Evolutionary conservation across 2,797 vertebrate species (phyloP).

Genomic region (Melanotaenia boesemani): DNA sequence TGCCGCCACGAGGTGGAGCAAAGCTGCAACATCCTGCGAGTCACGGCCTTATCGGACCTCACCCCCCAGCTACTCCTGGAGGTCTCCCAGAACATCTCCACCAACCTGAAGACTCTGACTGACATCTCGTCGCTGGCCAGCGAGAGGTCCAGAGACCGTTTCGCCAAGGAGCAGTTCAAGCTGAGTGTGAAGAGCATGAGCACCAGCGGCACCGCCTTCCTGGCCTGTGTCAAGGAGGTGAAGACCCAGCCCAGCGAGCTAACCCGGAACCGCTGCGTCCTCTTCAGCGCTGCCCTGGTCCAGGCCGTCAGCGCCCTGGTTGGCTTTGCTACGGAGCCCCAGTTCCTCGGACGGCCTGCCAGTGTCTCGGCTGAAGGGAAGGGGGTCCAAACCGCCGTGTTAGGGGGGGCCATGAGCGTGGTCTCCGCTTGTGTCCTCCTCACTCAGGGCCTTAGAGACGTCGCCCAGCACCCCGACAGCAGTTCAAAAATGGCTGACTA

Average conservation of each 20-base stretch:
- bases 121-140: constrained; percentile 94
- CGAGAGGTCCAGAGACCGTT: constrained; percentile 93
- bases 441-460: constrained; percentile 98
- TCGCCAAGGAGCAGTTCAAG: constrained; percentile 97
- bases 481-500: constrained; percentile 96
- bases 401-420: constrained; percentile 98
- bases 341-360: constrained; percentile 95
- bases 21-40: constrained; percentile 89
- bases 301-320: constrained; percentile 94
- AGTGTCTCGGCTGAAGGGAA: constrained; percentile 92
- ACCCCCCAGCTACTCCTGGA: constrained; percentile 95
- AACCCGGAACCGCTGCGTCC: constrained; percentile 91
- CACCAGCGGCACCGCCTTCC: constrained; percentile 93
- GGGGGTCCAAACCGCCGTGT: constrained; percentile 95
- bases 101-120: constrained; percentile 94
- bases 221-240: constrained; percentile 95
- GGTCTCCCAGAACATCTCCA: constrained; percentile 95
- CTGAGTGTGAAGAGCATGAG: constrained; percentile 96
- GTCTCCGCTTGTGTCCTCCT: constrained; percentile 98
- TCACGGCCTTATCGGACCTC: constrained; percentile 89
- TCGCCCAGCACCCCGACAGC: constrained; percentile 95
- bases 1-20: constrained; percentile 98
- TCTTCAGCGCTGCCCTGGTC: constrained; percentile 93
- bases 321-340: constrained; percentile 97
- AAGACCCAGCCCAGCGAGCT: constrained; percentile 94